Evolutionary conservation across 2,888 invertebrate genomes (phyloP), one percentile per base, ranked within the genome.

Genomic region (Nebria salina): DNA sequence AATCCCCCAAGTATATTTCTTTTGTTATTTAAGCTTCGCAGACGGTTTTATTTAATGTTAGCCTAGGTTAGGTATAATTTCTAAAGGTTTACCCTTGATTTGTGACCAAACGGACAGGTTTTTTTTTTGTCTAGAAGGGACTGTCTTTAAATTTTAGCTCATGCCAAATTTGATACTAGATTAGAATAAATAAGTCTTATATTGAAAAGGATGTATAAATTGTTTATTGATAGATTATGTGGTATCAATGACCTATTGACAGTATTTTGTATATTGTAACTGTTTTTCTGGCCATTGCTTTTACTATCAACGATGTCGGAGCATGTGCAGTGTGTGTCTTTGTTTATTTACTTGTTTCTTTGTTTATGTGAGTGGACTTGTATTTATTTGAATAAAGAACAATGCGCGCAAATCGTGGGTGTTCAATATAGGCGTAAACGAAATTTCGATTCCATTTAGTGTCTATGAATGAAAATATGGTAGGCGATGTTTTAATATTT

Each of bases 191-290:
- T 34, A 34, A 34, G 54, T 54, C 54, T 34, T 54, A 54, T 54
- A 54, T 11, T 54, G 2, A 54, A 54, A 54, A 54, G 54, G 54
- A 54, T 54, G 54, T 54, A 54, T 54, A 54, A 54, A 54, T 54
- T 11, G 54, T 54, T 54, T 54, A 54, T 54, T 54, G 54, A 54
- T 3, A 54, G 54, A 54, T 54, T 11, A 54, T 54, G 7, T 13
- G 54, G 54, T 54, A 54, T 54, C 54, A 54, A 54, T 54, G 54
- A 54, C 54, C 54, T 54, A 54, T 54, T 54, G 54, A 54, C 54
- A 54, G 54, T 54, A 54, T 54, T 54, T 54, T 54, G 54, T 54
- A 54, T 54, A 54, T 54, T 54, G 13, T 54, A 54, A 54, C 54
- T 54, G 54, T 54, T 11, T 54, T 11, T 54, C 8, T 54, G 54